phyloP scores from a whole-genome alignment of 2,113 vertebrate genomes.

The Chlamydotis undulata region DNA sequence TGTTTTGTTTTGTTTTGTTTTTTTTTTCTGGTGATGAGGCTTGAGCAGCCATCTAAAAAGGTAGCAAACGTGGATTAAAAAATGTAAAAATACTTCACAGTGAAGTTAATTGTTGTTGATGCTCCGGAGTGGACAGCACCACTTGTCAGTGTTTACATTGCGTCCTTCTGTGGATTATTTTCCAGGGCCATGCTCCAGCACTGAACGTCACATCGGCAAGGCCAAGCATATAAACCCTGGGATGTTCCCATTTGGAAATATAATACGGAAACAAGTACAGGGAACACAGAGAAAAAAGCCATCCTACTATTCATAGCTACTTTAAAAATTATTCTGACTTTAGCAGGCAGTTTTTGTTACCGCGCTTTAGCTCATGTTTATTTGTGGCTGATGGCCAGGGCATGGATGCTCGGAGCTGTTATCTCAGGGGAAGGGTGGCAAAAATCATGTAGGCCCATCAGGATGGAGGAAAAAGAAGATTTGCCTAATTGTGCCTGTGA shows the following conservation, averaged over 20 bases:
- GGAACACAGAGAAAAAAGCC: neutral
- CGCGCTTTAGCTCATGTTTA: neutral
- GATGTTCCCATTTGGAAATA: neutral
- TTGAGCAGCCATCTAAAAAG: neutral
- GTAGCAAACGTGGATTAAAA: neutral
- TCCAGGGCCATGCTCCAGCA: neutral
- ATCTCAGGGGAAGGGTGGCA: neutral
- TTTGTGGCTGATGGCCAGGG: neutral
- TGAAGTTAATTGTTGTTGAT: neutral
- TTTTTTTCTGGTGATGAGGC: neutral
- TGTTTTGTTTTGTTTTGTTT: neutral
- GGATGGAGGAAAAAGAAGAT: neutral
- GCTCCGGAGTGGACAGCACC: neutral
- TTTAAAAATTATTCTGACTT: neutral
- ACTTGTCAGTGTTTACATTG: neutral
- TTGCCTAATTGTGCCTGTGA: neutral
- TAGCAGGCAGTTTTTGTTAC: neutral
- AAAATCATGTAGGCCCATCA: neutral
- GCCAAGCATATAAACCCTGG: neutral
- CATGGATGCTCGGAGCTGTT: neutral
- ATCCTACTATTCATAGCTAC: conserved; percentile 34
- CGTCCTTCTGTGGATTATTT: neutral
- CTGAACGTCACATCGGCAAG: neutral
- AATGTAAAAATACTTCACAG: neutral
- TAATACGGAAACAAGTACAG: neutral